Evolutionary conservation across 2,797 vertebrate genomes (phyloP), one percentile per base, ranked within the genome.

Genomic region (Melanotaenia nigrans): DNA sequence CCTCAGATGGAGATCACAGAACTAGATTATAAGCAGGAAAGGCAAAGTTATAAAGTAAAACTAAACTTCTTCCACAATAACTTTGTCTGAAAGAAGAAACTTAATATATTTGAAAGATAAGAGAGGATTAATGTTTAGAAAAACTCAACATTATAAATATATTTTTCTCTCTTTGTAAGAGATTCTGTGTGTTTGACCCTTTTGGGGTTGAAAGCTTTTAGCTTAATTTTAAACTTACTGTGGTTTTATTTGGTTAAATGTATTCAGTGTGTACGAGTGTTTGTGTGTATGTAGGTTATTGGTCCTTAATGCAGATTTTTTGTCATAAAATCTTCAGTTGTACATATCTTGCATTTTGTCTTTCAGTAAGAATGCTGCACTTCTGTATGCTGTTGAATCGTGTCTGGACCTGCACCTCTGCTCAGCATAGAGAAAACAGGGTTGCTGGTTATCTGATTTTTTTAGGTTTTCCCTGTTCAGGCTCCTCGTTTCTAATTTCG

Each of bases 101-200:
- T 38, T 38, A 38, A 38, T 38, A 38, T 38, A 38, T 38, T 38
- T 38, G 36, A 12, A 2, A 55, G 28, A 75, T 78, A 40, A 32
- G 79, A 72, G 64, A 20, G 55, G 51, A 80, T 61, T 28, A 63
- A 75, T 65, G 71, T 82, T 73, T 77, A 77, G 68, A 75, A 66
- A 80, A 80, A 61, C 63, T 68, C 68, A 51, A 69, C 76, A 36
- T 79, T 80, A 68, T 86, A 38, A 12, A n/a, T 73, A 61, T 82
- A 6, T 77, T 70, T 65, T 68, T 40, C 71, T 76, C 93, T 94
- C 93, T 94, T 93, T 92, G 89, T 94, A 93, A 94, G 93, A 94
- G 92, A 92, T 82, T 66, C 18, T 65, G 82, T 84, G 58, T 74
- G 80, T 91, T 91, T 84, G 66, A 87, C 89, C 92, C 91, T 53